A percentile compares a stretch with the other conserved stretches of the same genome.
These are phyloP conservation scores for Drosophila paracracens DNA, from an alignment of 2,888 invertebrate genomes.

Conservation along the genomic window DNA sequence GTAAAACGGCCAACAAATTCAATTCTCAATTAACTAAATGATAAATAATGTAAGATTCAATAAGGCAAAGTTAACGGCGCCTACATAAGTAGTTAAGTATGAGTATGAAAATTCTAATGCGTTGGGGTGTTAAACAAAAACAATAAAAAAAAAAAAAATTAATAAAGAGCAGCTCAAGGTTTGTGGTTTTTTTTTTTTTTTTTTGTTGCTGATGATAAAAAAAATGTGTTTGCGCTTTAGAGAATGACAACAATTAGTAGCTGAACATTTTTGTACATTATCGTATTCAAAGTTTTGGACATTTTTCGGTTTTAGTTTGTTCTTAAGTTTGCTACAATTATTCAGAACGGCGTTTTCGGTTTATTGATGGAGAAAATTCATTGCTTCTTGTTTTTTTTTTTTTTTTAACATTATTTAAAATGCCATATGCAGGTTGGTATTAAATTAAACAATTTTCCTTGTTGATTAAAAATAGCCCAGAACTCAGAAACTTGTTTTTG, in stretches of 20 bases:
- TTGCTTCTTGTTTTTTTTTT: conserved; percentile 5
- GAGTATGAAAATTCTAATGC: conserved; percentile 26
- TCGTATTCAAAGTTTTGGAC: conserved; percentile 86
- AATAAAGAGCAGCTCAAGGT: conserved; percentile 23
- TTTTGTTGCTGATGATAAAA: conserved; percentile 67
- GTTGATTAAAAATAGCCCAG: conserved; percentile 81
- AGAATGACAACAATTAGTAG: conserved; percentile 73
- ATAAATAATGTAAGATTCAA: conserved; percentile 15
- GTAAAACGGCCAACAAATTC: conserved; percentile 60
- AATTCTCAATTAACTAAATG: conserved; percentile 44
- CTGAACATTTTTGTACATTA: conserved; percentile 81
- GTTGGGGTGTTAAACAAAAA: conserved; percentile 2
- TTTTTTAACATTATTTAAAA: conserved; percentile 27
- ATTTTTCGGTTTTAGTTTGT: conserved; percentile 70
- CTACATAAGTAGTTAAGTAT: conserved; percentile 2
- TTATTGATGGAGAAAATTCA: conserved; percentile 25
- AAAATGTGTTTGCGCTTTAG: conserved; percentile 54
- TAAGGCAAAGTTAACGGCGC: conserved; percentile 1
- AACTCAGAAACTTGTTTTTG: conserved; percentile 83
- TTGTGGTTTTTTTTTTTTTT: conserved; percentile 9
- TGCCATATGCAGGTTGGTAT: conserved; percentile 31
- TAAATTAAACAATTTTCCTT: conserved; percentile 32
- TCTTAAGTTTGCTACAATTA: conserved; percentile 44
- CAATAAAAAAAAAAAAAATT: conserved; percentile 2
- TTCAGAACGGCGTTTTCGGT: conserved; percentile 23